A percentile compares a stretch with the other conserved stretches of the same genome.
phyloP scores from a whole-genome alignment of 2,888 invertebrate species.

The Temnothorax ravouxi region DNA sequence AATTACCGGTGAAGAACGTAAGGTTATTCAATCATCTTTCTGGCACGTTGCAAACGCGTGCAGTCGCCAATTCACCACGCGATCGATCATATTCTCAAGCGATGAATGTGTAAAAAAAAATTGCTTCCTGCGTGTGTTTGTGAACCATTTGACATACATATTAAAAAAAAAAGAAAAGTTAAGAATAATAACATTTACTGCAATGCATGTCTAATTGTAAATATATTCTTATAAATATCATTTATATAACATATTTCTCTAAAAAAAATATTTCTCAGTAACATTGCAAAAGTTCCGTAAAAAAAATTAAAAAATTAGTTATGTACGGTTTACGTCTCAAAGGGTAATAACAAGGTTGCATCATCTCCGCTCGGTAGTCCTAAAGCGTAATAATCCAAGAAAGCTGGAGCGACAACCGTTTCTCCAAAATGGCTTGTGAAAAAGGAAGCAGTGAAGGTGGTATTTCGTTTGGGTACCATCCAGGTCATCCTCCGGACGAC shows the following conservation, averaged over 20 bases:
- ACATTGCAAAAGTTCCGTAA: not conserved
- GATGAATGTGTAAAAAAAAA: not conserved
- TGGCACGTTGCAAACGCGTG: constrained; percentile 46
- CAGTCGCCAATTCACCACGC: constrained; percentile 39
- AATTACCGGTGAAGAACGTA: constrained; percentile 47
- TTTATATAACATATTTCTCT: not conserved
- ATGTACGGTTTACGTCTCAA: not conserved
- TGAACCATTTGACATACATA: not conserved
- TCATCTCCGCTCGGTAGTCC: constrained; percentile 23
- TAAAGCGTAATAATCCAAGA: constrained; percentile 38
- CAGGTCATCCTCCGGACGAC: constrained; percentile 81
- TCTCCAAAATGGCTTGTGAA: constrained; percentile 75
- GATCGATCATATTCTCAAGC: constrained; percentile 32
- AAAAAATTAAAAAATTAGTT: not conserved
- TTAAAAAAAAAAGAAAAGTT: not conserved
- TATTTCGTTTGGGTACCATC: constrained; percentile 83
- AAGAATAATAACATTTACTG: not conserved
- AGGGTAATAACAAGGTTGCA: constrained; percentile 4
- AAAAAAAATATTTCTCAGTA: not conserved
- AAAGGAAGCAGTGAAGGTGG: constrained; percentile 73
- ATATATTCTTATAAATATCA: not conserved
- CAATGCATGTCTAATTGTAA: not conserved
- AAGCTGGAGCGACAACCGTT: constrained; percentile 70
- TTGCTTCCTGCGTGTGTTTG: not conserved
- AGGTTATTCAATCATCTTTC: constrained; percentile 54